Conservation (phyloP, 2,797 vertebrate genomes). For the Jordanella pulchra region DNA sequence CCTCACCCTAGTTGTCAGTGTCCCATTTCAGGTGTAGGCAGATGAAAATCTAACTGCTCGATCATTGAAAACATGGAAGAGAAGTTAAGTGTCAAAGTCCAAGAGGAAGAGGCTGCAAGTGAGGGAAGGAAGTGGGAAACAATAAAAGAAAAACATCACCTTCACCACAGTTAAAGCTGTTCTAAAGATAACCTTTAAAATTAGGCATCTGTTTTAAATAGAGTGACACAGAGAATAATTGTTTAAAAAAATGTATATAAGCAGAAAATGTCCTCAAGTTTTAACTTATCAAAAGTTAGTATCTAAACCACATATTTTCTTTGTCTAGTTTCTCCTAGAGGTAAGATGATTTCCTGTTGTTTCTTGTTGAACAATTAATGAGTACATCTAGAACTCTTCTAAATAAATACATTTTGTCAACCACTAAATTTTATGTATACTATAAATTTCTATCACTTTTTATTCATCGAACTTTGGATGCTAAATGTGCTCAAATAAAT, state of each 20-base stretch:
- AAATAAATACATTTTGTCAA: background rate
- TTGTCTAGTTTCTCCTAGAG: background rate
- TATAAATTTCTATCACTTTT: background rate
- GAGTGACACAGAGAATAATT: background rate
- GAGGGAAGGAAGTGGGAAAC: slow-evolving; percentile 24
- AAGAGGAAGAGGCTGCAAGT: slow-evolving; percentile 40
- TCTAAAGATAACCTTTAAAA: background rate
- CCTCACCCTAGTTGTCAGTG: slow-evolving; percentile 42
- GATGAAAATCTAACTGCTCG: slow-evolving; percentile 46
- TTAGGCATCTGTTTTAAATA: background rate
- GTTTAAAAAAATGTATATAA: background rate
- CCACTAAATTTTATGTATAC: background rate
- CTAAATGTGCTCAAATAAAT: no score
- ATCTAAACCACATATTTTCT: background rate
- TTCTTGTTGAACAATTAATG: background rate
- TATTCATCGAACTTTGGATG: background rate
- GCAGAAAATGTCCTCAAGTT: background rate
- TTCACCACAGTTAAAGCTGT: slow-evolving; percentile 9
- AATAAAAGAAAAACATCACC: slow-evolving; percentile 4
- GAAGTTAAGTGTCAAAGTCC: slow-evolving; percentile 40
- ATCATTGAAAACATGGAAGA: slow-evolving; percentile 38
- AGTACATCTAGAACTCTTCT: background rate
- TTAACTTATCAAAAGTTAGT: background rate
- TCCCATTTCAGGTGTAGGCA: slow-evolving; percentile 27
- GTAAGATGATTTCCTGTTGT: background rate